These are phyloP conservation scores for Sebastes paucispinis DNA, from an alignment of 2,797 vertebrate species.

Conservation along the genomic window DNA sequence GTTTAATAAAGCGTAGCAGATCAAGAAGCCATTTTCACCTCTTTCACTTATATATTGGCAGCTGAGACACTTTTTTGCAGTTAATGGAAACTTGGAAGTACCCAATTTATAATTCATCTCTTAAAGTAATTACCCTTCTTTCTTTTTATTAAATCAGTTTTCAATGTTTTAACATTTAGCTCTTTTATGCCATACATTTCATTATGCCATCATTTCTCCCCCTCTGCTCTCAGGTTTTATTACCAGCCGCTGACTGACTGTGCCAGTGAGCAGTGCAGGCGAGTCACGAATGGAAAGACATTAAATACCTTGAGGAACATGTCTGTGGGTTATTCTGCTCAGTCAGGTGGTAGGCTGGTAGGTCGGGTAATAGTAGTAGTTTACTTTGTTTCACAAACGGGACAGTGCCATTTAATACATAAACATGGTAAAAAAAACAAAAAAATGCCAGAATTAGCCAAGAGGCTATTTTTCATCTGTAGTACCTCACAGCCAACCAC, in stretches of 20 bases:
- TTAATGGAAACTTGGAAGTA: neutral
- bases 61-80: neutral
- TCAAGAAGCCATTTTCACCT: constrained; percentile 13
- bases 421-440: neutral
- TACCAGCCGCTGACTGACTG: neutral
- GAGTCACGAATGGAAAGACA: neutral
- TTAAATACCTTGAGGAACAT: constrained; percentile 13
- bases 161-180: neutral
- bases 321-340: neutral
- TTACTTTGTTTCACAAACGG: neutral
- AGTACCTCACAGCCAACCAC: neutral
- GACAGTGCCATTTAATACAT: neutral
- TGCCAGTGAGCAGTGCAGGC: neutral
- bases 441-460: neutral
- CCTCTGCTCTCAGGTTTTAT: neutral
- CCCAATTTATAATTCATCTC: constrained; percentile 12
- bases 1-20: neutral
- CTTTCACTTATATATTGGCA: neutral
- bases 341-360: constrained; percentile 2
- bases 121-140: constrained; percentile 7
- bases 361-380: constrained; percentile 21
- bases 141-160: constrained; percentile 10
- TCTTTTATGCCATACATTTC: neutral
- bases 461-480: neutral
- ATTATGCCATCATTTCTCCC: neutral